Base-by-base conservation (phyloP, 2,797 vertebrate genomes). In the Triplophysa bombifrons region DNA sequence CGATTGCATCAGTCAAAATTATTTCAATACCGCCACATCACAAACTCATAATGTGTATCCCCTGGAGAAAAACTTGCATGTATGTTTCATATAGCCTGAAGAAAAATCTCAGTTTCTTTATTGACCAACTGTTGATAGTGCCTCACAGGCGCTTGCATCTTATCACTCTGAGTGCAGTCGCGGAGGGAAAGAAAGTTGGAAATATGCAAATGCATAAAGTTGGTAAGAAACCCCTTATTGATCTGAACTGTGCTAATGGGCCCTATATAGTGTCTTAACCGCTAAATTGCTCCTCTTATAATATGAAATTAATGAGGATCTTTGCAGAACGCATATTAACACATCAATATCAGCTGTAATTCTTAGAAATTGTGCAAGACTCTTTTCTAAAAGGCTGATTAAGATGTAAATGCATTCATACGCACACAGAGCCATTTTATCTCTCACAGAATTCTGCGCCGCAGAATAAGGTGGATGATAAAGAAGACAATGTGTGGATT, bases 281-380 rank as follows among this genome's bases (percentile, higher is more conserved):
- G 4, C 67, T 71, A 82, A 84, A 84, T 85, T 84, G 74, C 74
- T 22, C 38, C 27, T 74, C 58, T 68, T 76, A 48, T 82, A 84
- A 83, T 85, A 74, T 79, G 76, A 85, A 84, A 83, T 82, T 84
- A 85, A 86, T 85, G 82, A 84, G 75, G 76, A 76, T 76, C 80
- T 74, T 30, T 30, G 67, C 25, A 16, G 82, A n/a, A 79, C 81
- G 67, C 72, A 80, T 85, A 85, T 80, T 83, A 85, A 71, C 69
- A 79, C 84, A 81, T 86, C 78, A 66, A 73, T 79, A 76, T 66
- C 76, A 66, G 72, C n/a, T 61, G 69, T 70, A 67, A 81, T 58
- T 68, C 75, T 73, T 41, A 25, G 72, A 78, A 72, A 73, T 68
- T 74, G 53, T 63, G 25, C 20, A 48, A 72, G 67, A 65, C 65